Conservation (phyloP, 2,113 vertebrate species). For the Sula dactylatra region DNA sequence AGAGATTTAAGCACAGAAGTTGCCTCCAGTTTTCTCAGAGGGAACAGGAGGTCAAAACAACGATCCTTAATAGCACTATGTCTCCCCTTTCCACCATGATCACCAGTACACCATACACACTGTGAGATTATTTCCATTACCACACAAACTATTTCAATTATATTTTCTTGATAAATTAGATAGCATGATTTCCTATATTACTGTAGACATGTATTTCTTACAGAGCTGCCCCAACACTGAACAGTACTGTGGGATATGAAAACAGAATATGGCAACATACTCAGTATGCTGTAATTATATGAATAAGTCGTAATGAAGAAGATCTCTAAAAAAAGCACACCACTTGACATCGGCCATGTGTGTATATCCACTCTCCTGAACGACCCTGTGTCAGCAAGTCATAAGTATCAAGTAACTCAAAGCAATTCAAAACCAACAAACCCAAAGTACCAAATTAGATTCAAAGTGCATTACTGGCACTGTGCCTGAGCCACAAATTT, state of each 20-base stretch:
- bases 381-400: constrained; percentile 39
- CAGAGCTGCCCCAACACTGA: neutral
- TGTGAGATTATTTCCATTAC: neutral
- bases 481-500: constrained; percentile 17
- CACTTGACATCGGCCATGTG: constrained; percentile 22
- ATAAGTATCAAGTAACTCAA: constrained; percentile 50
- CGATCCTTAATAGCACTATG: neutral
- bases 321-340: constrained; percentile 36
- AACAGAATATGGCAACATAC: neutral
- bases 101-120: neutral
- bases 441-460: constrained; percentile 45
- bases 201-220: neutral
- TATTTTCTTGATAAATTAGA: neutral
- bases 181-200: neutral
- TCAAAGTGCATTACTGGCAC: constrained; percentile 10
- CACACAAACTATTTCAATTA: neutral
- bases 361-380: constrained; percentile 25
- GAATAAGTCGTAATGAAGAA: constrained; percentile 23
- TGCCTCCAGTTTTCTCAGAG: neutral
- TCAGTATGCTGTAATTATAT: constrained; percentile 7
- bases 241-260: neutral
- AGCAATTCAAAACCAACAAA: constrained; percentile 68
- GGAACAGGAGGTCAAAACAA: neutral
- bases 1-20: neutral
- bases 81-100: neutral